Percentiles rank a stretch among this genome's conserved stretches.
These are phyloP conservation scores for Sebastes diploproa DNA, from an alignment of 2,797 vertebrate genomes.

Conservation along the genomic window DNA sequence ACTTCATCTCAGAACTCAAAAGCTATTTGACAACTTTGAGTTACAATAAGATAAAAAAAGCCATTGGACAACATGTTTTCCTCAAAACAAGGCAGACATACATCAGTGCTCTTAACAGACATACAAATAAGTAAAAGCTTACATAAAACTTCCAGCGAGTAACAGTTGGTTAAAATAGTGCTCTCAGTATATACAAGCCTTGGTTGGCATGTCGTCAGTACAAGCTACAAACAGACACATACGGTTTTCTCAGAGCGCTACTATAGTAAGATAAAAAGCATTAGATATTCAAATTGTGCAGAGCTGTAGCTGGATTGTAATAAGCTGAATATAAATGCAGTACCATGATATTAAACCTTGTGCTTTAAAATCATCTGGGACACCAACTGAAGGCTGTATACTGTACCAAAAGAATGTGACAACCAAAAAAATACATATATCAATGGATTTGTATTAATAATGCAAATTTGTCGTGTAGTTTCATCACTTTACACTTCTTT, in stretches of 20 bases:
- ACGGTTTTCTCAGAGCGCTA: constrained; percentile 45
- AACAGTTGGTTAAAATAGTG: constrained; percentile 72
- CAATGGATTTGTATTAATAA: constrained; percentile 31
- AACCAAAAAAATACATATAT: constrained; percentile 39
- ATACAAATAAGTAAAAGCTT: constrained; percentile 64
- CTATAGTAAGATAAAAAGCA: constrained; percentile 45
- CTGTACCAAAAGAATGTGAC: constrained; percentile 67
- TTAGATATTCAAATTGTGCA: constrained; percentile 67
- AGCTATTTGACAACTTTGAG: constrained; percentile 31
- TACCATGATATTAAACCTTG: constrained; percentile 73
- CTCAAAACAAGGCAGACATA: constrained; percentile 56
- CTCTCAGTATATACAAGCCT: constrained; percentile 72
- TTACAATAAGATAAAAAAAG: constrained; percentile 33
- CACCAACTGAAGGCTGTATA: constrained; percentile 33
- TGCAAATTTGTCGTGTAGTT: constrained; percentile 26
- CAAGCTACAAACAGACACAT: constrained; percentile 58
- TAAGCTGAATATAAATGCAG: constrained; percentile 55
- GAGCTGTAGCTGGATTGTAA: constrained; percentile 20
- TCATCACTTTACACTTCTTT: constrained; percentile 26
- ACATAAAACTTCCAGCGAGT: constrained; percentile 63
- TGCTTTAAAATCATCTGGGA: constrained; percentile 66
- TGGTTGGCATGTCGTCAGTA: constrained; percentile 70
- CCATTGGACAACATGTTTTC: constrained; percentile 12
- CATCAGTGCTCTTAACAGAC: constrained; percentile 58
- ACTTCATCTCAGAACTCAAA: constrained; percentile 30